Evolutionary conservation across 1,140 invertebrate species (phyloP), one percentile per base, ranked within the genome.

Genomic region (Sinonovacula constricta): DNA sequence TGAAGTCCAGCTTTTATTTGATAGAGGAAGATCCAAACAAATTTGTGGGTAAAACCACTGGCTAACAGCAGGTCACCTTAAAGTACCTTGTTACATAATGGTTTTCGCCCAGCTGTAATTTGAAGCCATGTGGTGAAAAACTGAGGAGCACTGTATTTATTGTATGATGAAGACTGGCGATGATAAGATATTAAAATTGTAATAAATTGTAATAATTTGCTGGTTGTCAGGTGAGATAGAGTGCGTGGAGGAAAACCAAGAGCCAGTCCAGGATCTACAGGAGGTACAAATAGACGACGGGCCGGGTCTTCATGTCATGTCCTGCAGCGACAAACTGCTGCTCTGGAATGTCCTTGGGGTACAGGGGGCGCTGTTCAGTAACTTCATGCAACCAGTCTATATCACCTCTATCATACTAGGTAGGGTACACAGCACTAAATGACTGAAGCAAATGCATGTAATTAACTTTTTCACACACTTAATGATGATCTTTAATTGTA

Each of bases 261-360:
- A 62, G 14, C 39, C 67, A 3, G 3, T 54, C 60, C 82, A 84
- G 65, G 77, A 62, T 1, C 62, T 81, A 14, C 63, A 72, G 0
- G 71, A 71, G 1, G 7, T 18, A 45, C 36, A 81, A 7, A 51
- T 78, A 30, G 59, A 71, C 2, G 82, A 54, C 30, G 65, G 77
- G 12, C 74, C 87, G 5, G 82, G 82, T n/a, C 66, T 88, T 4
- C 51, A 81, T 39, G 83, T 87, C 3, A 94, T 97, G 78, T 97
- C 96, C 0, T 97, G 97, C 88, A 97, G 96, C 88, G 97, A 98
- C 91, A 98, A 98, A 93, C 92, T 98, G 0, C 93, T 96, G 15
- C 94, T 94, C 75, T 98, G 97, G 97, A 94, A 95, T 86, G 90
- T 95, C 68, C 85, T 97, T 28, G 97, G 97, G 0, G 82, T 97